These are phyloP conservation scores for Melanerpes aurifrons DNA, from an alignment of 2,113 vertebrate species.

Conservation along the genomic window DNA sequence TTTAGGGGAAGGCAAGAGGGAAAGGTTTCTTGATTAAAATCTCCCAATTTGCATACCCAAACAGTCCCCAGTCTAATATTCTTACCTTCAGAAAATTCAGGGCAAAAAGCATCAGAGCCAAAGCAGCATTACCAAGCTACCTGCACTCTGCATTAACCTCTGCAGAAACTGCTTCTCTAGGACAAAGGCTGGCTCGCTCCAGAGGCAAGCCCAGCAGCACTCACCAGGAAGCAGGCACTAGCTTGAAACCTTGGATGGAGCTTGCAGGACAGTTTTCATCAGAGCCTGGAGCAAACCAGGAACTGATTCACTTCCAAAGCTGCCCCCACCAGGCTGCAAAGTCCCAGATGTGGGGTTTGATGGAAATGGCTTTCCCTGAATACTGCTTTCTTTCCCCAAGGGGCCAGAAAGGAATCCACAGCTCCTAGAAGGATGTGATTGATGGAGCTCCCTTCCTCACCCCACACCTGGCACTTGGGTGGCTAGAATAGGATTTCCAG, in stretches of 20 bases:
- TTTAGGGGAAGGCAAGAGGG: neutral
- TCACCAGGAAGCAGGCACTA: neutral
- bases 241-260: neutral
- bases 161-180: neutral
- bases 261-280: neutral
- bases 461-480: neutral
- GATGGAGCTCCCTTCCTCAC: accelerated
- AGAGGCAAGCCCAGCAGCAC: neutral
- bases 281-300: neutral
- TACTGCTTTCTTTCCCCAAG: neutral
- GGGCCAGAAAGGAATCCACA: neutral
- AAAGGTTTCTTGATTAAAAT: slow-evolving; percentile 11
- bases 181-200: neutral
- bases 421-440: neutral
- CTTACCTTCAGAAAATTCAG: neutral
- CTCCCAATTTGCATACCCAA: neutral
- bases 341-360: neutral
- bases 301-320: neutral
- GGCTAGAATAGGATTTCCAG: neutral
- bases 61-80: neutral
- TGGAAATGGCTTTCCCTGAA: neutral
- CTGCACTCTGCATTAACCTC: neutral
- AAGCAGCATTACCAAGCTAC: neutral
- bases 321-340: neutral
- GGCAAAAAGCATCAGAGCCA: neutral